phyloP scores from a whole-genome alignment of 1,140 invertebrate species.

The Euschistus heros region DNA sequence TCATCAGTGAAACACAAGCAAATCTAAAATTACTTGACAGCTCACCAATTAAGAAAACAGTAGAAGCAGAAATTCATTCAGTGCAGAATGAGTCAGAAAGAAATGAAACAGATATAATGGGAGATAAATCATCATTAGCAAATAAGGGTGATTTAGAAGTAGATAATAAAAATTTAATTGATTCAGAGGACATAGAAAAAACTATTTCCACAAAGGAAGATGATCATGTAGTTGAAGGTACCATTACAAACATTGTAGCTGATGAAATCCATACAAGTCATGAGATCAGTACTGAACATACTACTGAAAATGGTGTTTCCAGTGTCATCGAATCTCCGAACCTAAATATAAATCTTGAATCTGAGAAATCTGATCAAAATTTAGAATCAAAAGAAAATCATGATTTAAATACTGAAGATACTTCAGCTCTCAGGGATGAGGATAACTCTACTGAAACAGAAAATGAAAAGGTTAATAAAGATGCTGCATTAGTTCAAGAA shows the following conservation, averaged over 20 bases:
- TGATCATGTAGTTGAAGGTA: background rate
- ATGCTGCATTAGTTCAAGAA: constrained; percentile 11
- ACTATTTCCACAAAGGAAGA: constrained; percentile 15
- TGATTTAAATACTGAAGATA: constrained; percentile 1
- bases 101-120: too few species aligned
- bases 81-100: too few species aligned
- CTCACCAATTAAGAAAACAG: too few species aligned
- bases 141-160: too few species aligned
- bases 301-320: background rate
- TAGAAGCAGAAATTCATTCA: too few species aligned
- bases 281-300: background rate
- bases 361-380: background rate
- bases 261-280: background rate
- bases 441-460: background rate
- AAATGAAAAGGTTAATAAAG: constrained; percentile 1
- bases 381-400: constrained; percentile 15
- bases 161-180: background rate
- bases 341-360: background rate
- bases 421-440: background rate
- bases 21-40: too few species aligned
- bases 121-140: too few species aligned
- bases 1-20: too few species aligned
- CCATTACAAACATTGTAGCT: background rate
- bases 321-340: background rate
- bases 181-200: constrained; percentile 6